Base-by-base conservation (phyloP, 2,797 vertebrate genomes). In the Prunella strophiata region DNA sequence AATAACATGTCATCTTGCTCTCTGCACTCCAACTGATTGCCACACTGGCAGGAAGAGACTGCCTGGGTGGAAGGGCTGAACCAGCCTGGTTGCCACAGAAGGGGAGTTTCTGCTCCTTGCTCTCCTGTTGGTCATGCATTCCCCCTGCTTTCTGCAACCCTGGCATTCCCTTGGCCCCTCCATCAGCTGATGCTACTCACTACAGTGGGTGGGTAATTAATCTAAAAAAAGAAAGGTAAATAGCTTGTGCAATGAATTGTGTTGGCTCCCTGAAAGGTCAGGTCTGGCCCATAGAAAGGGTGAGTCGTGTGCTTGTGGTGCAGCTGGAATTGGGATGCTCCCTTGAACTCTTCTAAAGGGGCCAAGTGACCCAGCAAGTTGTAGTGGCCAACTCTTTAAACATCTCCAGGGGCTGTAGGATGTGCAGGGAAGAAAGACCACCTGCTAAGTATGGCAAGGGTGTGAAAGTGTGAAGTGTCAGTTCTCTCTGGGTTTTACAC, bases 1-100 rank as follows among this genome's bases (percentile, higher is more conserved):
- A 91, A 52, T 67, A 83, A 80, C 65, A 89, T 90, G 75, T 93
- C 87, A 87, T 83, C 75, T 57, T 91, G 77, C 78, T 92, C 55
- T 71, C 52, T 63, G n/a, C 0, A 3, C 86, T 78, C 55, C 50
- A 32, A 19, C 15, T 0, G 5, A 91, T 91, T 93, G 67, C 86
- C 74, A 76, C 85, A 61, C 58, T 18, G 25, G 34, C 85, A 79
- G 36, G 36, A 45, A 43, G 42, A 72, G 70, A 6, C 51, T 79
- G 68, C 75, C 58, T 38, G 59, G 16, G 67, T 79, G 40, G 84
- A 89, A 89, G 36, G 48, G 52, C 21, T 78, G 55, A 93, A 48
- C 71, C 52, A 87, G 13, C 25, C 74, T 72, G 45, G 48, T 70
- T 94, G 75, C 59, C 50, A 45, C 72, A 80, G 89, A 93, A 79